Evolutionary conservation across 2,797 vertebrate species (phyloP), one percentile per base, ranked within the genome.

Genomic region (Remorina albescens): DNA sequence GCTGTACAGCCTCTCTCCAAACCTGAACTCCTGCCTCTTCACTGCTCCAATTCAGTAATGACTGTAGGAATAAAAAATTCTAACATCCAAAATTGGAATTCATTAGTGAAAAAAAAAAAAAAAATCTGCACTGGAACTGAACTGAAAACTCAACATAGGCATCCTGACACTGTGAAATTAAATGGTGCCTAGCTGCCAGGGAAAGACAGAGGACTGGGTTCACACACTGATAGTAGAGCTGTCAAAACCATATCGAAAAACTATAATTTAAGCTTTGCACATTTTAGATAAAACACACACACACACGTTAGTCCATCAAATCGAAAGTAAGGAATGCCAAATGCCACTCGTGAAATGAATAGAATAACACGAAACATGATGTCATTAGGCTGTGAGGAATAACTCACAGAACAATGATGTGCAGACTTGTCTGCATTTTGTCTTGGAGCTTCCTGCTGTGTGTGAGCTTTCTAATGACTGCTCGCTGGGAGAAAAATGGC

Each of bases 371-470:
- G 34, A 61, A 55, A 59, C 84, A 65, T 77, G 49, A 64, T 36
- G 47, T 44, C 78, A 81, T 81, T 59, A 59, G 50, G 72, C 71
- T 53, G 63, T 13, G 73, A 67, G 81, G 67, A 83, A 50, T 30
- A 77, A 66, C 64, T 69, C 42, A 13, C 67, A 12, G 58, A 82
- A 79, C 70, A 83, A 81, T 78, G 72, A 60, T 25, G 59, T 25
- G 21, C 28, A 11, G 42, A 74, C 34, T 63, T 84, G 88, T 84
- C 85, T 87, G 86, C 84, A 76, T 87, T 86, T 75, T 55, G 80
- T 78, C 70, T 73, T 15, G 67, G 54, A 68, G 72, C 74, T 10
- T 54, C 86, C 84, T 50, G 89, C 85, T 89, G 89, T 58, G 85
- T 61, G 68, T 21, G 63, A 71, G 68, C 77, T 69, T 56, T 63